These are phyloP conservation scores for Myzus persicae DNA, from an alignment of 1,140 invertebrate genomes.

Conservation along the genomic window DNA sequence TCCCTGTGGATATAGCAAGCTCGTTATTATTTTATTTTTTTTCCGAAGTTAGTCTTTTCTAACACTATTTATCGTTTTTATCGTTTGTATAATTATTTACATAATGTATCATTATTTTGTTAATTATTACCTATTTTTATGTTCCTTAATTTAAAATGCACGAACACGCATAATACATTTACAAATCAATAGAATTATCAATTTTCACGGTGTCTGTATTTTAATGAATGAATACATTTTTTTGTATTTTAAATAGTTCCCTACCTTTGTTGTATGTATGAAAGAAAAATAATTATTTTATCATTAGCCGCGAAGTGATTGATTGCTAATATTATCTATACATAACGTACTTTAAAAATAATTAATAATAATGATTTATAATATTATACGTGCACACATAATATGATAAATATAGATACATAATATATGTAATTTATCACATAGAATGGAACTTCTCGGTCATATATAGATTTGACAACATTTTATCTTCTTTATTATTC, in stretches of 20 bases:
- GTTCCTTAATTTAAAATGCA: not conserved
- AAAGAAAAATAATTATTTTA: not conserved
- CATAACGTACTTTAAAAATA: not conserved
- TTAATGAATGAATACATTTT: not conserved
- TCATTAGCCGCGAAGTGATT: not conserved
- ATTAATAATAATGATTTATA: not conserved
- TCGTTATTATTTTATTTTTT: slow-evolving; percentile 6
- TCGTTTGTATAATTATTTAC: not conserved
- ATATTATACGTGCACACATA: not conserved
- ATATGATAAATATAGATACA: not conserved
- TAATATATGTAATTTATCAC: not conserved
- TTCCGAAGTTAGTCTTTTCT: not conserved
- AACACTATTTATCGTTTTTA: too few relatives aligned
- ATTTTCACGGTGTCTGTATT: not conserved
- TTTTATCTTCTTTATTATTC: not conserved
- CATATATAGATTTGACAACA: not conserved
- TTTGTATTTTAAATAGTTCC: not conserved
- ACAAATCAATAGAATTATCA: not conserved
- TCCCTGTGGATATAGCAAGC: not conserved
- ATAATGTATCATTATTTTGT: not conserved
- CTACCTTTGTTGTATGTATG: slow-evolving; percentile 5
- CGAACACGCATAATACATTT: not conserved
- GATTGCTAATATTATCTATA: not conserved
- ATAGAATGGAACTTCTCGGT: not conserved
- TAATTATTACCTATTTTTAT: not conserved